A percentile compares a stretch with the other conserved stretches of the same genome.
These are phyloP conservation scores for Agrochola lychnidis DNA, from an alignment of 2,888 invertebrate genomes.

Conservation along the genomic window DNA sequence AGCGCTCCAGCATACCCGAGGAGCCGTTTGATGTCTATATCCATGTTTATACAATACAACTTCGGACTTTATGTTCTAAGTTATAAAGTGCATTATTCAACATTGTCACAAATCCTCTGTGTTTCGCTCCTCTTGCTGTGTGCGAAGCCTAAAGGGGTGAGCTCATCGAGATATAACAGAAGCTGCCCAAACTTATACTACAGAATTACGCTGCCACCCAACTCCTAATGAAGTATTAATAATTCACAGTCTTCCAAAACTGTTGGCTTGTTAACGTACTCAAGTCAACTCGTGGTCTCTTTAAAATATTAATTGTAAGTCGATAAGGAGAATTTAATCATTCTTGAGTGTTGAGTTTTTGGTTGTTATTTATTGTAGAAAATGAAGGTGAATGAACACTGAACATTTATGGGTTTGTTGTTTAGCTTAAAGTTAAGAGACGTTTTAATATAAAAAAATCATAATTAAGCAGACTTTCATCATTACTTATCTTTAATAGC, in stretches of 20 bases:
- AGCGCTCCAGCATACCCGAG: neutral
- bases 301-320: conserved; percentile 71
- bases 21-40: conserved; percentile 17
- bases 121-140: conserved; percentile 23
- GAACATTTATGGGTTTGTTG: neutral
- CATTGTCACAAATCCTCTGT: neutral
- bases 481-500: too few relatives aligned
- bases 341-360: conserved; percentile 3
- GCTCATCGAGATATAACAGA: conserved; percentile 54
- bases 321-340: conserved; percentile 54
- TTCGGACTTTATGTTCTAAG: neutral
- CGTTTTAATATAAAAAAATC: neutral
- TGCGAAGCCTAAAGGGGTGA: conserved; percentile 20
- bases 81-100: conserved; percentile 10
- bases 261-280: conserved; percentile 64
- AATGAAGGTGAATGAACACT: neutral
- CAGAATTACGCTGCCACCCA: conserved; percentile 58
- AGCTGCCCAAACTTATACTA: conserved; percentile 57
- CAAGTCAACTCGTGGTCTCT: conserved; percentile 61
- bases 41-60: conserved; percentile 7
- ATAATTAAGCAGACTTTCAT: too few relatives aligned
- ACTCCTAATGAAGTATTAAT: conserved; percentile 70
- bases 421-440: neutral
- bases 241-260: conserved; percentile 68
- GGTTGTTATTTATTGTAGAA: conserved; percentile 22